Evolutionary conservation across 2,797 vertebrate species (phyloP), one percentile per base, ranked within the genome.

Genomic region (Labroides dimidiatus): DNA sequence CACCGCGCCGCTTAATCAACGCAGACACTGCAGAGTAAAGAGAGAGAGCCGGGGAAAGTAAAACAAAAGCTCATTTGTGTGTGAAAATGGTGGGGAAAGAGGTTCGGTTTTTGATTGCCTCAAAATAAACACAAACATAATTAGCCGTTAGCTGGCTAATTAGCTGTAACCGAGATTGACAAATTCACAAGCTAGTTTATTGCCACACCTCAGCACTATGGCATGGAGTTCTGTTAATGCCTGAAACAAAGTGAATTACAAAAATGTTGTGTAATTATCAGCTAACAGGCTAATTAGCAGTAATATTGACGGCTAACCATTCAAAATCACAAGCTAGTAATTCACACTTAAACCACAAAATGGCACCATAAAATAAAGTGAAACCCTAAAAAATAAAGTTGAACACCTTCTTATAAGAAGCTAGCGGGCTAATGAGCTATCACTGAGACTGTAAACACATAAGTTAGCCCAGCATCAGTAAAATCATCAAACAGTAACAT

Each of bases 41-140:
- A 56, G n/a, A 60, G 56, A 75, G 27, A 65, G 58, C 11, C 0
- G 0, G 4, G 24, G 53, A 66, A 1, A 12, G 42, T 39, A 33
- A 49, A 75, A 65, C 33, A 62, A 77, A 36, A 44, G 60, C 41
- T 21, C 27, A 24, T 47, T 23, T 56, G 44, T 42, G 1, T 49
- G 23, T 49, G 45, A 49, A 36, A 5, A 5, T 1, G 6, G 3
- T 4, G 2, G 20, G 10, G 4, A 15, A 24, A 24, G 24, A 21
- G 23, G n/a, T 49, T 43, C 27, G 44, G 58, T 56, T 39, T 54
- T 75, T 64, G 45, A 75, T n/a, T 2, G 66, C 54, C 51, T 64
- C 30, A 69, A 84, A 87, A 87, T 82, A 79, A 73, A 87, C 73
- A 60, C 27, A 49, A 74, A 78, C 60, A 50, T 71, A 79, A 89